Evolutionary conservation across 2,113 vertebrate genomes (phyloP).

Genomic region (Anseranas semipalmata): DNA sequence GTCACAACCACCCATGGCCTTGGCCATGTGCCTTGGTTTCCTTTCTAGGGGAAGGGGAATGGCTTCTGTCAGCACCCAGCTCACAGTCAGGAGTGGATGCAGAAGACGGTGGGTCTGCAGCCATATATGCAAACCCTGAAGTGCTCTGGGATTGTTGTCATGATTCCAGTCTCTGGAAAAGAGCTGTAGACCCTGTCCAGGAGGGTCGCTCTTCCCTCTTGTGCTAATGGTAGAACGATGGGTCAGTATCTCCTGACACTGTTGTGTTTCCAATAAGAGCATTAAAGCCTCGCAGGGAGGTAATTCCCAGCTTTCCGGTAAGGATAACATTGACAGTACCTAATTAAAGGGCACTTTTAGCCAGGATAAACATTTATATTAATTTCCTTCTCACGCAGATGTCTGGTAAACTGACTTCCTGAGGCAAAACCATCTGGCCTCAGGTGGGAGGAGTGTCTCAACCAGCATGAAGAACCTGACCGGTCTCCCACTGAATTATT

Average conservation of each 20-base stretch:
- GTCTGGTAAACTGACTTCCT: constrained; percentile 56
- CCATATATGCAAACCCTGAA: not conserved
- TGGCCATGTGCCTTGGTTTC: not conserved
- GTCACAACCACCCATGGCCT: not conserved
- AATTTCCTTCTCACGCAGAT: constrained; percentile 44
- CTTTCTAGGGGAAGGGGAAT: accelerated
- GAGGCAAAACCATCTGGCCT: constrained; percentile 51
- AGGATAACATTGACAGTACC: constrained; percentile 12
- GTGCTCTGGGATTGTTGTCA: accelerated
- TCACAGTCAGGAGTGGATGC: not conserved
- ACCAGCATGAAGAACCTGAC: not conserved
- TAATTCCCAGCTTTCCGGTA: constrained; percentile 50
- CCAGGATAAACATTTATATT: constrained; percentile 52
- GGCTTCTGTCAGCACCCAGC: not conserved
- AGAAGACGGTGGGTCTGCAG: not conserved
- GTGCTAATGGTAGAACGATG: not conserved
- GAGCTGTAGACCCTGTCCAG: not conserved
- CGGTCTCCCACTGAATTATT: not conserved
- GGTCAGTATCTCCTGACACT: not conserved
- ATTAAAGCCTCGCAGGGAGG: not conserved
- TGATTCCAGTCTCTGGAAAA: not conserved
- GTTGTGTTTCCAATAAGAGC: not conserved
- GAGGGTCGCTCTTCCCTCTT: not conserved
- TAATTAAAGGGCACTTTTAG: constrained; percentile 53
- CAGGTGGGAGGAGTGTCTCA: constrained; percentile 8